Conservation (phyloP, 2,888 invertebrate genomes). For the Sphaeridia pumilis region DNA sequence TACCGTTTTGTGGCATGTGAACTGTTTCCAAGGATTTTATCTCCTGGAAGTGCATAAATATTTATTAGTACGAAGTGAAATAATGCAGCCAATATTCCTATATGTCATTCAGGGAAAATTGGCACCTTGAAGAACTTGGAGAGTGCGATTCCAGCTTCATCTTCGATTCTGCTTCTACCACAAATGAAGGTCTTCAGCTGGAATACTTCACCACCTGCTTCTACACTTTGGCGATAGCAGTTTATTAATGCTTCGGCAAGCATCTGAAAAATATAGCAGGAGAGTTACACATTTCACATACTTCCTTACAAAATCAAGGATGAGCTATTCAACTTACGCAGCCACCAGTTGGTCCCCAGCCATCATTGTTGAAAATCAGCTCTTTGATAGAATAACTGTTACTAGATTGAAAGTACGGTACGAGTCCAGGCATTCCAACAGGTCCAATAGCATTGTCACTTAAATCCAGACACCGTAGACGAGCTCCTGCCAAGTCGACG, state of each 20-base stretch:
- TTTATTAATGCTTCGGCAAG: conserved; percentile 45
- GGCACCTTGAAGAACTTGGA: conserved; percentile 66
- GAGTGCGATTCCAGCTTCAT: conserved; percentile 76
- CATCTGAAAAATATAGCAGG: conserved; percentile 8
- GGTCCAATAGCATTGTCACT: conserved; percentile 98
- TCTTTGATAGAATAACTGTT: conserved; percentile 73
- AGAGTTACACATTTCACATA: too few species aligned
- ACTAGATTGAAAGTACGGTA: conserved; percentile 65
- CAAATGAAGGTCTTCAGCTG: conserved; percentile 73
- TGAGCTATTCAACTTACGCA: conserved; percentile 40
- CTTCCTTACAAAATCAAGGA: neutral
- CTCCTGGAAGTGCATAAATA: conserved; percentile 13
- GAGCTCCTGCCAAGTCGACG: conserved; percentile 64
- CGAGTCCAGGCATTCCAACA: conserved; percentile 79
- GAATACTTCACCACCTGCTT: conserved; percentile 53
- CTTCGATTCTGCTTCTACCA: conserved; percentile 88
- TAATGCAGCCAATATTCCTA: neutral
- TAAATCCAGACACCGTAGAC: conserved; percentile 72
- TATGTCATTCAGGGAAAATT: neutral
- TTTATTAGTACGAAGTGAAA: neutral
- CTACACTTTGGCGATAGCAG: conserved; percentile 49
- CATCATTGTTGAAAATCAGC: conserved; percentile 84
- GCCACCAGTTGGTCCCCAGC: conserved; percentile 82
- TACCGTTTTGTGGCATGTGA: conserved; percentile 93
- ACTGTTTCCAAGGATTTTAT: conserved; percentile 78